Evolutionary conservation across 2,113 vertebrate genomes (phyloP).

Genomic region (Micronycteris hirsuta): DNA sequence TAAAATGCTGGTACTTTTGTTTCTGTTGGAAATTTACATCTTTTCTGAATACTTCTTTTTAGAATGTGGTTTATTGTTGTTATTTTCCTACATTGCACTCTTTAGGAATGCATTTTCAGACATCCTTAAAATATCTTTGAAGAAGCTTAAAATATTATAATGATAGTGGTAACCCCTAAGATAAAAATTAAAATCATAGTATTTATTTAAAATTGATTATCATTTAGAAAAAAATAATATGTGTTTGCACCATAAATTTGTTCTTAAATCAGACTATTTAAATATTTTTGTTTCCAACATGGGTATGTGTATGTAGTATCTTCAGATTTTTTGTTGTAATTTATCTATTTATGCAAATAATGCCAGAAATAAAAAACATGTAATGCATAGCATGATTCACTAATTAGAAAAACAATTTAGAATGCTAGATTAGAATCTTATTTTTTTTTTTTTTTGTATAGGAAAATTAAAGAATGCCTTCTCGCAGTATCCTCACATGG

Average conservation of each 20-base stretch:
- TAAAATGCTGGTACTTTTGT: background rate
- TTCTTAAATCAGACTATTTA: slow-evolving; percentile 47
- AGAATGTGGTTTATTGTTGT: background rate
- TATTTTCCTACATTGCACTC: background rate
- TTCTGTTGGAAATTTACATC: background rate
- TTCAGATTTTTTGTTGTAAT: background rate
- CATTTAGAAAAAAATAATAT: background rate
- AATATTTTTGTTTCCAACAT: background rate
- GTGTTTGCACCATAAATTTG: background rate
- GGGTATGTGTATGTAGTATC: background rate
- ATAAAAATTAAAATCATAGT: background rate
- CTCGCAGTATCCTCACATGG: background rate
- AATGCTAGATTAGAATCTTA: background rate
- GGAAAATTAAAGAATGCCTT: background rate
- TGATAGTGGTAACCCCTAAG: background rate
- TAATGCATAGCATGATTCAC: background rate
- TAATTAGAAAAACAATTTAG: background rate
- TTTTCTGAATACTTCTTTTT: slow-evolving; percentile 7
- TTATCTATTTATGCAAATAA: slow-evolving; percentile 16
- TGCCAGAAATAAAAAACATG: slow-evolving; percentile 1
- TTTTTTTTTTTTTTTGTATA: background rate
- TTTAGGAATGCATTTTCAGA: background rate
- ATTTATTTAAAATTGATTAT: background rate
- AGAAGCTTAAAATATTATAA: background rate
- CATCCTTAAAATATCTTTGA: background rate